phyloP scores from a whole-genome alignment of 2,888 invertebrate genomes.

The Thymelicus sylvestris region DNA sequence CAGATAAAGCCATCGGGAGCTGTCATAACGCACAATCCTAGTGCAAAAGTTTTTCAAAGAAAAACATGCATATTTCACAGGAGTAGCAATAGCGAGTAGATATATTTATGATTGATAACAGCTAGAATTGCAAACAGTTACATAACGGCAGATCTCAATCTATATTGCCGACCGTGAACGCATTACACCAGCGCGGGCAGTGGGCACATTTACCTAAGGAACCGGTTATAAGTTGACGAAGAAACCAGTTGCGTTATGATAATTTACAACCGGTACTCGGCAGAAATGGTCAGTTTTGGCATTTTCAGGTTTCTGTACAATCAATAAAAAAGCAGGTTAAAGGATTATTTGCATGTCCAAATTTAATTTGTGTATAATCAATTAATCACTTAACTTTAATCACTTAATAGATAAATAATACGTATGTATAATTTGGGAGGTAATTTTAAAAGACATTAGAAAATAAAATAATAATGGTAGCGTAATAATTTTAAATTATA shows the following conservation, averaged over 20 bases:
- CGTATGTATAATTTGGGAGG: no score
- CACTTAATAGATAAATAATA: no score
- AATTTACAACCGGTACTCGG: background rate
- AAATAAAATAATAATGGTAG: no score
- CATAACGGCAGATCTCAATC: slow-evolving; percentile 4
- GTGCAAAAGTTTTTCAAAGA: background rate
- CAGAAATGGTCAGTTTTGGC: background rate
- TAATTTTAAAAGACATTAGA: no score
- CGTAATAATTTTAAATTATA: no score
- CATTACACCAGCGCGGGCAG: background rate
- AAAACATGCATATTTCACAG: background rate
- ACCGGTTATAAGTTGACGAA: background rate
- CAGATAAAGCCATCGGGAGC: no score
- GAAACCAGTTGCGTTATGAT: background rate
- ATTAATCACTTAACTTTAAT: no score
- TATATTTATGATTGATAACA: background rate
- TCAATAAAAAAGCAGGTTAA: no score
- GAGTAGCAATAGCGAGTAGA: background rate
- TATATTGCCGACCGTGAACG: background rate
- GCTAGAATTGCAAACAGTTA: slow-evolving; percentile 5
- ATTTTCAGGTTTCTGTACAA: background rate
- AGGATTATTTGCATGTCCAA: no score
- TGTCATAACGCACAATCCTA: no score
- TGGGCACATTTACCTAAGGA: background rate
- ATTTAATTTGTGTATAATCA: no score